These are phyloP conservation scores for Scaeva pyrastri DNA, from an alignment of 2,888 invertebrate genomes.

Conservation along the genomic window DNA sequence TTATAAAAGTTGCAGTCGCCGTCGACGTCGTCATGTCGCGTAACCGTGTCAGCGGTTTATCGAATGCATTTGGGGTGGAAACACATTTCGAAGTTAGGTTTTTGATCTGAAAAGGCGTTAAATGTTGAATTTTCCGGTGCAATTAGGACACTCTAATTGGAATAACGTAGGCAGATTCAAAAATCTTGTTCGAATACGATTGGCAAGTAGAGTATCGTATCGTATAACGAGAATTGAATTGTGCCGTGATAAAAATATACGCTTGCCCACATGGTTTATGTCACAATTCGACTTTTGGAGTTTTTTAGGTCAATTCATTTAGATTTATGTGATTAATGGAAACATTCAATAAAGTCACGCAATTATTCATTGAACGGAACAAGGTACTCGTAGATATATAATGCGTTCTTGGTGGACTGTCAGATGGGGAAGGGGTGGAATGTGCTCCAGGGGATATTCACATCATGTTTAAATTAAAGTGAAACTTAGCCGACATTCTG, in stretches of 20 bases:
- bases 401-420: too few species aligned
- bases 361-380: not conserved
- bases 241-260: too few species aligned
- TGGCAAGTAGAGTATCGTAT: not conserved
- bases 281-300: not conserved
- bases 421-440: too few species aligned
- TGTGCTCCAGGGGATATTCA: too few species aligned
- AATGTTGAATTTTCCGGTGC: conserved; percentile 23
- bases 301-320: conserved; percentile 12
- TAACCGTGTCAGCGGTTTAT: not conserved
- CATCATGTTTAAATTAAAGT: too few species aligned
- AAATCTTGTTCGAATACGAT: conserved; percentile 24
- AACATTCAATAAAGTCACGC: not conserved
- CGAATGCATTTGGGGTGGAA: conserved; percentile 25
- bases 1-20: not conserved
- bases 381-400: too few species aligned
- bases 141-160: conserved; percentile 51
- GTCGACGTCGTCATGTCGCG: not conserved
- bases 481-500: too few species aligned
- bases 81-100: not conserved
- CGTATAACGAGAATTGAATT: not conserved
- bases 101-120: not conserved
- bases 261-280: conserved; percentile 10
- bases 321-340: not conserved
- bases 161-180: conserved; percentile 17